These are phyloP conservation scores for Stomatorhinus walkeri DNA, from an alignment of 2,797 vertebrate species.

Conservation along the genomic window DNA sequence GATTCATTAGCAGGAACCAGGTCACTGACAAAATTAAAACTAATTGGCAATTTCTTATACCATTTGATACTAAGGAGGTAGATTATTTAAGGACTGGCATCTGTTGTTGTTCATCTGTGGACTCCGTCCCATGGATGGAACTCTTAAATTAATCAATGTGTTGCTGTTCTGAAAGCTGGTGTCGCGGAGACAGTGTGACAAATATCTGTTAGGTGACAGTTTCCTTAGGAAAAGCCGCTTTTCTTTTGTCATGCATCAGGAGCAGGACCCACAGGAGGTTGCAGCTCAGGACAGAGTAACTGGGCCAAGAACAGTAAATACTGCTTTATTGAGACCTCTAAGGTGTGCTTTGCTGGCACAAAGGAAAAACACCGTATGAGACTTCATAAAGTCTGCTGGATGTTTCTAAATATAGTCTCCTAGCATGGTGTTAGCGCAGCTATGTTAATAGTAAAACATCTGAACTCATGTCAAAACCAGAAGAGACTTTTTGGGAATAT, in stretches of 20 bases:
- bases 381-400: neutral
- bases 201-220: neutral
- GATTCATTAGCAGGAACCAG: conserved; percentile 1
- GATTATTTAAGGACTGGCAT: neutral
- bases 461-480: neutral
- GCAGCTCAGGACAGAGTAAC: neutral
- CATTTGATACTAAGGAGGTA: neutral
- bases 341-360: neutral
- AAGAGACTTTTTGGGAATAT: neutral
- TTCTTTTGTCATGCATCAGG: neutral
- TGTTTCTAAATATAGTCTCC: neutral
- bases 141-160: neutral
- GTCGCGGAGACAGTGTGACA: neutral
- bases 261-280: neutral
- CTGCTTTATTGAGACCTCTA: neutral
- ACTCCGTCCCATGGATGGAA: neutral
- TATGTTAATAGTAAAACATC: neutral
- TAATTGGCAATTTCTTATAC: neutral
- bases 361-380: neutral
- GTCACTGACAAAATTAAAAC: neutral
- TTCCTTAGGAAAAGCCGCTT: neutral
- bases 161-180: neutral
- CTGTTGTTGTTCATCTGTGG: neutral
- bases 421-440: neutral
- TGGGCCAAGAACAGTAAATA: neutral